A percentile compares a stretch with the other conserved stretches of the same genome.
These are phyloP conservation scores for Aradus depressus DNA, from an alignment of 2,888 invertebrate genomes.

Conservation along the genomic window DNA sequence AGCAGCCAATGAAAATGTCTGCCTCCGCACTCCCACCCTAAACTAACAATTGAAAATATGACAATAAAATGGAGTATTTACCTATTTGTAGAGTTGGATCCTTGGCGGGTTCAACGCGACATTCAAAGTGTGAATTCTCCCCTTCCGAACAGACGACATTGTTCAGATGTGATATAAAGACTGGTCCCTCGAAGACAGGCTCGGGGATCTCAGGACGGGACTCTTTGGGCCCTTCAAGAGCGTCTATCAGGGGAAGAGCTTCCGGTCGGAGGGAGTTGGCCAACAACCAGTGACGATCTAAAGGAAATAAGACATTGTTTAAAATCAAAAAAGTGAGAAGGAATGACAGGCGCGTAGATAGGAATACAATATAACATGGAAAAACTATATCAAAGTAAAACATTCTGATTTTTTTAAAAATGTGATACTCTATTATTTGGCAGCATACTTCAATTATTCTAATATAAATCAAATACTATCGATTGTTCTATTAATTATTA, in stretches of 20 bases:
- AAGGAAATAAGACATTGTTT: too few relatives aligned
- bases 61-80: too few relatives aligned
- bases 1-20: too few relatives aligned
- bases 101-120: constrained; percentile 81
- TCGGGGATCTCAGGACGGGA: constrained; percentile 58
- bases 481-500: too few relatives aligned
- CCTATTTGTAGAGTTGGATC: constrained; percentile 76
- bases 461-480: too few relatives aligned
- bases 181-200: constrained; percentile 69
- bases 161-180: constrained; percentile 82
- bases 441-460: too few relatives aligned
- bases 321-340: not conserved
- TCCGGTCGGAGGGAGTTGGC: constrained; percentile 82
- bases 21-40: not conserved
- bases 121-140: constrained; percentile 81
- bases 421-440: too few relatives aligned
- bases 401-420: too few relatives aligned
- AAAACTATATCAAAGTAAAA: too few relatives aligned
- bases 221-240: constrained; percentile 68
- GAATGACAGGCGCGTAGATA: too few relatives aligned
- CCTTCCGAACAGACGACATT: constrained; percentile 81
- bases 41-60: too few relatives aligned
- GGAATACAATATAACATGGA: too few relatives aligned
- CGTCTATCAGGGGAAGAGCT: constrained; percentile 73
- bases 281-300: constrained; percentile 74